Base-by-base conservation (phyloP, 2,797 vertebrate genomes). In the Aeoliscus strigatus region DNA sequence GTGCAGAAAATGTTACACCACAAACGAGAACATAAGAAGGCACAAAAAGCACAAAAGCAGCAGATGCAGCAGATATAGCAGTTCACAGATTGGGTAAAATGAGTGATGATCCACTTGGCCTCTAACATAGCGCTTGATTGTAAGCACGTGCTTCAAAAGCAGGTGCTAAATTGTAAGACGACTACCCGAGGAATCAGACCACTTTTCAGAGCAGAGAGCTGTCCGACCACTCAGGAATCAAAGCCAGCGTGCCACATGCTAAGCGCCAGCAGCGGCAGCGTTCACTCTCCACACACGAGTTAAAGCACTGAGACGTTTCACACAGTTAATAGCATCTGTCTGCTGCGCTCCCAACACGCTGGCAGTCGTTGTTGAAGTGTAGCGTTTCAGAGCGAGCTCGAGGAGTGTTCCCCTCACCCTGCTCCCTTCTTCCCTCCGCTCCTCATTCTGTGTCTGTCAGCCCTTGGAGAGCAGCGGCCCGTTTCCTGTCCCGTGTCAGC, bases 151-250 rank as follows among this genome's bases (percentile, higher is more conserved):
- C 65, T 70, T 76, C 48, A 67, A 75, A 80, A 72, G 53, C 61
- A 32, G 47, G 17, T 44, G 60, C 69, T 79, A 65, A 68, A 53
- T 63, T 62, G 66, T 60, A 70, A 69, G 85, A 82, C 86, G 75
- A 75, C 71, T 55, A 61, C 73, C 61, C 71, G 53, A 59, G 53
- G 63, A 79, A 75, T 85, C 79, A 84, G 79, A 81, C 77, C 55
- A 74, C 77, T 80, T 74, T 70, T 55, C 73, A 75, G 72, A 71
- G 68, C 76, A 46, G 60, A 66, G 57, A 70, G 60, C 78, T 70
- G 75, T 70, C 59, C 48, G 42, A 75, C 54, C 50, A 51, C 67
- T 76, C 61, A 54, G 48, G 54, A 72, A 69, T 79, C 71, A 76
- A 82, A 80, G 79, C 60, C 58, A 61, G 59, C 70, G 44, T 29